Evolutionary conservation across 2,113 vertebrate genomes (phyloP), one percentile per base, ranked within the genome.

Genomic region (Camelus bactrianus): DNA sequence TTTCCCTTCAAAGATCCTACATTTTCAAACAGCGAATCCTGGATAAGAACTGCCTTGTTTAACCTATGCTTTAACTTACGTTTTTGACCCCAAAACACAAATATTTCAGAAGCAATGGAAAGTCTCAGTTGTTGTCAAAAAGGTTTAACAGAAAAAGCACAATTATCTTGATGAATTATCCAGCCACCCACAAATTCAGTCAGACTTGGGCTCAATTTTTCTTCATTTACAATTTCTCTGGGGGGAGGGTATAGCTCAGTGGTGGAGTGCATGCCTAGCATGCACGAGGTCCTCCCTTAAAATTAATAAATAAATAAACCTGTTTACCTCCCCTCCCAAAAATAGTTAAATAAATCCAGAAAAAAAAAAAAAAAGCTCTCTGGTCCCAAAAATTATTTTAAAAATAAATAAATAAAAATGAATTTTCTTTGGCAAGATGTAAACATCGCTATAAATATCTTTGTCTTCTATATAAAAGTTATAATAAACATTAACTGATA

Each of bases 11-110:
- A 6, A 26, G 16, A 35, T 73, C 24, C 50, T 20, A 50, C 42
- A 32, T 20, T 93, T 42, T 58, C 56, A 73, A 28, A 50, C 50
- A 73, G 35, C 22, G 60, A 16, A 56, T 46, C 42, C 10, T 8
- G 62, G 28, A 17, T 62, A 65, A 30, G 3, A 60, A 5, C 32
- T 81, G 14, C 38, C 73, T 94, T 42, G 38, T 42, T 42, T 42
- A 42, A 42, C 54, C 67, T 42, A 96, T 79, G 77, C 32, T n/a
- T 84, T 35, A 89, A 17, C 19, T 8, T 72, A 58, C 19, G 22
- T 62, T 95, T 92, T 86, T 93, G 42, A 93, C 20, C 6, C 28
- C n/a, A 85, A 89, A 67, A n/a, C 5, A 11, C n/a, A 80, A 67
- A 81, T 32, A 9, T 30, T 86, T 93, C 67, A 52, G n/a, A 24